Conservation (phyloP, 2,797 vertebrate genomes). For the Limosa lapponica region DNA sequence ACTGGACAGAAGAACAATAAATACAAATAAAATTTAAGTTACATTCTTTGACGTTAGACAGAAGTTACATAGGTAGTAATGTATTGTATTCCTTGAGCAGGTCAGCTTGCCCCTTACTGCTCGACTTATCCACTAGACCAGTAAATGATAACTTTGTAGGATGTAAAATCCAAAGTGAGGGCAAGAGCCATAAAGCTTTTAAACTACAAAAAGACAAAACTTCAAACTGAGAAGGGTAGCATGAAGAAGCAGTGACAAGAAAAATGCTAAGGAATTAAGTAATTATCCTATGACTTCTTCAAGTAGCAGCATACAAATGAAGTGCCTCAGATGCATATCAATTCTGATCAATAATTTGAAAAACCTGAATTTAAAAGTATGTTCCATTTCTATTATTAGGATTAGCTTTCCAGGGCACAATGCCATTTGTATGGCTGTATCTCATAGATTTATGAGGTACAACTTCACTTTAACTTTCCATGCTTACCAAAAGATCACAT, state of each 20-base stretch:
- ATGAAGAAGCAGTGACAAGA: background rate
- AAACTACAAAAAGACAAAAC: background rate
- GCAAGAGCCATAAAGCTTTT: background rate
- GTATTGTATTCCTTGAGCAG: constrained; percentile 47
- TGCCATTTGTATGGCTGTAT: background rate
- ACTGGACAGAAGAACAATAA: background rate
- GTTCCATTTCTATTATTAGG: background rate
- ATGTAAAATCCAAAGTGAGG: background rate
- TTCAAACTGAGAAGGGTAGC: background rate
- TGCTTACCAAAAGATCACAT: background rate
- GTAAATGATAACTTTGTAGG: background rate
- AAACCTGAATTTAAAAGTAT: rapidly evolving
- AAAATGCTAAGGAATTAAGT: background rate
- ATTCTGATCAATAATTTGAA: background rate
- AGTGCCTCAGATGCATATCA: background rate
- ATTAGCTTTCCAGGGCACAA: background rate
- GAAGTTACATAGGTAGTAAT: constrained; percentile 62
- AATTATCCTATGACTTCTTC: background rate
- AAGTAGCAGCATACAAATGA: background rate
- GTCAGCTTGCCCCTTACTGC: background rate
- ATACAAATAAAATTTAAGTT: background rate
- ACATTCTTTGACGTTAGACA: constrained; percentile 51
- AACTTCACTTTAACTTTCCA: background rate
- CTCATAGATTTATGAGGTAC: background rate
- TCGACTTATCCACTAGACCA: background rate